These are phyloP conservation scores for Glaucidium brasilianum DNA, from an alignment of 2,113 vertebrate species.

Conservation along the genomic window DNA sequence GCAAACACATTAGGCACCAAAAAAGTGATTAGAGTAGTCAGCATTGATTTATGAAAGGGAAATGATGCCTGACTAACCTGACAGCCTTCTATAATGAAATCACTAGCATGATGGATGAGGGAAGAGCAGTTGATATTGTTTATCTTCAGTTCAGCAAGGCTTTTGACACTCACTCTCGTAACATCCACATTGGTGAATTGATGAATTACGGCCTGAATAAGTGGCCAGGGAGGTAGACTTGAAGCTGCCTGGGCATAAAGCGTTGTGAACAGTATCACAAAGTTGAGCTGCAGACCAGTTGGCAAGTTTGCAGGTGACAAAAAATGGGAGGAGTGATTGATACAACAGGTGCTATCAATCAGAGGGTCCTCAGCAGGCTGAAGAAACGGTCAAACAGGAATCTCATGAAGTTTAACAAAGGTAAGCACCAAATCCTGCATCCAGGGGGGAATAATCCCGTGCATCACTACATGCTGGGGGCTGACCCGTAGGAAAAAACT, in stretches of 20 bases:
- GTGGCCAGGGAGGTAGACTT: background rate
- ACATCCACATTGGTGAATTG: background rate
- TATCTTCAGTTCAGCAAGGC: background rate
- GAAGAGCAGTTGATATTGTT: background rate
- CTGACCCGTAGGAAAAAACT: background rate
- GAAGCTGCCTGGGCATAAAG: background rate
- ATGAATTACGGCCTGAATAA: background rate
- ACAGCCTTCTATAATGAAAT: background rate
- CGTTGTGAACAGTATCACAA: background rate
- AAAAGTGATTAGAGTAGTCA: background rate
- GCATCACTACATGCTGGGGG: no score
- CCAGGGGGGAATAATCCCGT: background rate
- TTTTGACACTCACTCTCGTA: fast-evolving
- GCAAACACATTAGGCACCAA: background rate
- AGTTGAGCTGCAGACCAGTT: background rate
- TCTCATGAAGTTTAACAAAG: background rate
- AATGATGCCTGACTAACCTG: background rate
- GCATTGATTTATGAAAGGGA: background rate
- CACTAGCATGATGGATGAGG: background rate
- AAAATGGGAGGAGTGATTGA: background rate
- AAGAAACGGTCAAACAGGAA: background rate
- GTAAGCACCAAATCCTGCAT: background rate
- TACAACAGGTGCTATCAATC: background rate
- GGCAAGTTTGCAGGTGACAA: background rate
- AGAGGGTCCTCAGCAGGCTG: background rate